These are phyloP conservation scores for Anseranas semipalmata DNA, from an alignment of 2,113 vertebrate genomes.

Conservation along the genomic window DNA sequence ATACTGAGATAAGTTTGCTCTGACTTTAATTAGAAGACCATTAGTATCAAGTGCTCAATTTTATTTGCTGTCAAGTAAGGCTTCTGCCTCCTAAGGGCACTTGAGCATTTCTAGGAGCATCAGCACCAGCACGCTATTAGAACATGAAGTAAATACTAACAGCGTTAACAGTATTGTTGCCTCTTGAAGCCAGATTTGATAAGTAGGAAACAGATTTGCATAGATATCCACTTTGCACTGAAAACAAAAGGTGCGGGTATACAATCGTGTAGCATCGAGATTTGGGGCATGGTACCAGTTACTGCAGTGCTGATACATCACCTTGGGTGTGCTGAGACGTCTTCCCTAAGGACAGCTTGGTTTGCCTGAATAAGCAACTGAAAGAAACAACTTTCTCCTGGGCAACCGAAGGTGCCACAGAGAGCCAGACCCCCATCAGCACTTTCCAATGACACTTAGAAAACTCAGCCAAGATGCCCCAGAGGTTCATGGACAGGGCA, in stretches of 20 bases:
- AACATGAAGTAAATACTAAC: not conserved
- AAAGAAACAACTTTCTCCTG: not conserved
- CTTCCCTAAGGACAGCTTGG: not conserved
- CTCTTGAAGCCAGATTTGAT: not conserved
- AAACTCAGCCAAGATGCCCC: not conserved
- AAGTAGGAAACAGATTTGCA: not conserved
- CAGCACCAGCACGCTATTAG: not conserved
- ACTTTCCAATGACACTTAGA: not conserved
- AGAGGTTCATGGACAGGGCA: not conserved
- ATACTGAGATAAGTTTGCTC: not conserved
- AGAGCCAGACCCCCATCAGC: not conserved
- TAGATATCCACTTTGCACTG: not conserved
- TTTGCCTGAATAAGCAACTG: not conserved
- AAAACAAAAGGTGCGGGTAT: accelerated
- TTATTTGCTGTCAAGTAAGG: not conserved
- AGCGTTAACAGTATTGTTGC: not conserved
- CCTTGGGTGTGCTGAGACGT: not conserved
- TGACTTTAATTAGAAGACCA: constrained; percentile 10
- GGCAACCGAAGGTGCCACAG: not conserved
- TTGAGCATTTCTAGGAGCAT: not conserved
- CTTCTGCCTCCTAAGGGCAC: not conserved
- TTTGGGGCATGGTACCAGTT: not conserved
- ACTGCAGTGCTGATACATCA: not conserved
- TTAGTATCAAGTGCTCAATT: not conserved
- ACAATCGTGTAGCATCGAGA: not conserved